A percentile compares a stretch with the other conserved stretches of the same genome.
These are phyloP conservation scores for Lepidotrigona ventralis DNA, from an alignment of 1,140 invertebrate genomes.

Conservation along the genomic window DNA sequence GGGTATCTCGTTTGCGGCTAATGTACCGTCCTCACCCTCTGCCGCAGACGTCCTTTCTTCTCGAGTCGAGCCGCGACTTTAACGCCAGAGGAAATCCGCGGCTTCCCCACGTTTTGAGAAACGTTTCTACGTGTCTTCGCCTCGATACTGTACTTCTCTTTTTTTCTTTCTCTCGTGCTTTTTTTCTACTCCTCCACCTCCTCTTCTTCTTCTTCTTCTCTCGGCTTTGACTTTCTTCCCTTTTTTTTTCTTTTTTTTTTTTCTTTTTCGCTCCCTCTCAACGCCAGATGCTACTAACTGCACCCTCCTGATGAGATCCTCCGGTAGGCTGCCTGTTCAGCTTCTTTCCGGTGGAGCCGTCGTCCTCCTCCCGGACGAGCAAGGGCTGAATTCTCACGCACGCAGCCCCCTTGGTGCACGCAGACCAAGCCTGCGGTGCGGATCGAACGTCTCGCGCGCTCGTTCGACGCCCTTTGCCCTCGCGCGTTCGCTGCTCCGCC, in stretches of 20 bases:
- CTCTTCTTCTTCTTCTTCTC: background rate
- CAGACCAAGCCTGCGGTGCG: background rate
- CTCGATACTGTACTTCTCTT: slow-evolving; percentile 23
- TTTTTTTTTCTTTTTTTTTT: background rate
- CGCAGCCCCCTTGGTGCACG: background rate
- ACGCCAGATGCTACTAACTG: slow-evolving; percentile 69
- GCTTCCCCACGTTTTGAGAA: slow-evolving; percentile 28
- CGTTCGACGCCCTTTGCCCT: slow-evolving; percentile 11
- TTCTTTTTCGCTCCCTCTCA: slow-evolving; percentile 49
- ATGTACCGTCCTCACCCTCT: slow-evolving; percentile 55
- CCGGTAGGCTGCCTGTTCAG: slow-evolving; percentile 19
- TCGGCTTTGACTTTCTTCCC: slow-evolving; percentile 4
- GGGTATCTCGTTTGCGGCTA: slow-evolving; percentile 63
- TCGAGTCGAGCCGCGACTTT: slow-evolving; percentile 15
- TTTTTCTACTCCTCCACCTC: slow-evolving; percentile 15
- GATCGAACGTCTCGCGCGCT: slow-evolving; percentile 27
- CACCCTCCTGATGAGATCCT: slow-evolving; percentile 61
- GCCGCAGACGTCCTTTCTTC: slow-evolving; percentile 23
- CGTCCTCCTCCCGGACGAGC: slow-evolving; percentile 51
- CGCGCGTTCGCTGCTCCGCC: background rate
- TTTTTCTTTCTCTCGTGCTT: background rate
- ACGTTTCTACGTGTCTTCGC: slow-evolving; percentile 29
- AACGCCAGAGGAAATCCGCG: slow-evolving; percentile 30
- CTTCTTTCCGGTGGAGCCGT: slow-evolving; percentile 18
- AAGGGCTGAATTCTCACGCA: slow-evolving; percentile 32